These are phyloP conservation scores for Ardeotis arabs DNA, from an alignment of 2,113 vertebrate species.

Conservation along the genomic window DNA sequence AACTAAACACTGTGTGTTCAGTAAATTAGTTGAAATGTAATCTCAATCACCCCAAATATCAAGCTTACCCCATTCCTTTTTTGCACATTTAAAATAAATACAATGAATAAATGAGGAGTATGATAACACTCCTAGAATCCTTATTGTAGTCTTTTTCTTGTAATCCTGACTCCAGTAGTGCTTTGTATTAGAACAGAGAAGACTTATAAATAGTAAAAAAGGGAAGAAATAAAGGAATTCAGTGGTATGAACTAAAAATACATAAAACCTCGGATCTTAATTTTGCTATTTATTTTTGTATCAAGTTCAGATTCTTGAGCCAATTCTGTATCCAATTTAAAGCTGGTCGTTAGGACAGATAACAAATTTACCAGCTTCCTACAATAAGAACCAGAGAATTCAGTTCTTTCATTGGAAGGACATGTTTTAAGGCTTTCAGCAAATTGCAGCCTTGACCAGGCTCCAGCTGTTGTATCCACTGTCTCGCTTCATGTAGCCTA, in stretches of 20 bases:
- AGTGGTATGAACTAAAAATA: background rate
- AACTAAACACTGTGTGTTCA: background rate
- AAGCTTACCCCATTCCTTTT: background rate
- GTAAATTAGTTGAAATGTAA: background rate
- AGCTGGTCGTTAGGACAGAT: background rate
- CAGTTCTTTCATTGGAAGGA: constrained; percentile 58
- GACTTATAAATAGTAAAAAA: background rate
- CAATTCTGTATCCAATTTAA: background rate
- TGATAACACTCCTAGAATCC: background rate
- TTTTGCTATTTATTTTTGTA: background rate
- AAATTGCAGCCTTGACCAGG: constrained; percentile 74
- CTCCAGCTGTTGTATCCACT: constrained; percentile 72
- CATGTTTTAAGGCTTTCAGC: constrained; percentile 72
- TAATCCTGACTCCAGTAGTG: background rate
- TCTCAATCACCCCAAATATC: background rate
- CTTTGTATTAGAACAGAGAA: background rate
- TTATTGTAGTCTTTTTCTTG: background rate
- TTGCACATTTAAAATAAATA: background rate
- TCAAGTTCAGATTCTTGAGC: background rate
- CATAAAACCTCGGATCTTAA: background rate
- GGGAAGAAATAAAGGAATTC: background rate
- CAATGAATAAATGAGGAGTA: background rate
- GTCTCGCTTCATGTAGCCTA: constrained; percentile 77
- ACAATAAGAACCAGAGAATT: constrained; percentile 76
- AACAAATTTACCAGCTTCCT: constrained; percentile 76